Evolutionary conservation across 2,888 invertebrate species (phyloP).

Genomic region (Plagodis dolabraria): DNA sequence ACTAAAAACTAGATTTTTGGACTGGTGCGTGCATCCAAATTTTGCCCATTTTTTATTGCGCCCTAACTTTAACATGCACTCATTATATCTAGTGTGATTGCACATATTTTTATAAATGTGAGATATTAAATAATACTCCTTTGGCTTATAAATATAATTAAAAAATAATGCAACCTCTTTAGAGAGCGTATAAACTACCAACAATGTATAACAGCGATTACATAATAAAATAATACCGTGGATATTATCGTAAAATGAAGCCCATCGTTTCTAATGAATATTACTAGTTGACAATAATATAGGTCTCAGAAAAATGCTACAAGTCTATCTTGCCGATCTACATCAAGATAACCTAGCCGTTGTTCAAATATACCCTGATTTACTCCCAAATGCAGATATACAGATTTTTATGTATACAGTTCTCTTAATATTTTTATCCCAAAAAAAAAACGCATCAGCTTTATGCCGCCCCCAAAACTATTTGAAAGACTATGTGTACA

Average conservation of each 20-base stretch:
- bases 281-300: constrained; percentile 37
- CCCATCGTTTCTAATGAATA: constrained; percentile 21
- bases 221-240: constrained; percentile 12
- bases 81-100: constrained; percentile 44
- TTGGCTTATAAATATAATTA: constrained; percentile 40
- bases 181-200: constrained; percentile 48
- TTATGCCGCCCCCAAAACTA: no score
- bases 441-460: no score
- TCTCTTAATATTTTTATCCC: no score
- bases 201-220: constrained; percentile 17
- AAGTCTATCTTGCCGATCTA: constrained; percentile 70
- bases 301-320: constrained; percentile 47
- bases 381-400: constrained; percentile 14
- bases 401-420: constrained; percentile 1
- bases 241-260: constrained; percentile 31
- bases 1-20: constrained; percentile 69
- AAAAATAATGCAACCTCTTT: constrained; percentile 39
- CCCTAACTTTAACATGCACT: constrained; percentile 34
- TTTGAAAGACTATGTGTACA: no score
- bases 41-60: constrained; percentile 41
- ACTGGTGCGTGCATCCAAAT: constrained; percentile 81
- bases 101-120: constrained; percentile 37
- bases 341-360: constrained; percentile 75
- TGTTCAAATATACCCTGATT: constrained; percentile 29
- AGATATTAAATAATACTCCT: constrained; percentile 42